phyloP scores from a whole-genome alignment of 2,113 vertebrate species.

The Pyxicephalus adspersus region DNA sequence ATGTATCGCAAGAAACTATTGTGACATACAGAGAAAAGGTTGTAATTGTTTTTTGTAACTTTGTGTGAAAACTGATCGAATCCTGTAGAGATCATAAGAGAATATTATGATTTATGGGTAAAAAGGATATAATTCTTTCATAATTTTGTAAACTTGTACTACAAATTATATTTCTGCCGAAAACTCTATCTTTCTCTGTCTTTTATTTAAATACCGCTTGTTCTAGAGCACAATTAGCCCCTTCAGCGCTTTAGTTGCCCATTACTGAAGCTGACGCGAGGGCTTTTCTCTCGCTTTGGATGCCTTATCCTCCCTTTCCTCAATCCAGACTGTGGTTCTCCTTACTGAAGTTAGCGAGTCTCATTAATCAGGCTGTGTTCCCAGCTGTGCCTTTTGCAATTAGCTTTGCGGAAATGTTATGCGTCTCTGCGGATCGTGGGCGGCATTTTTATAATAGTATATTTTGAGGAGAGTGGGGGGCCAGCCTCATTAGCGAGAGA shows the following conservation, averaged over 20 bases:
- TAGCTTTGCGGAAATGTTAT: conserved; percentile 55
- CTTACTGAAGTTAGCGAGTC: conserved; percentile 20
- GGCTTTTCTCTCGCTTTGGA: background rate
- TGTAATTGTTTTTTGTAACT: too few relatives aligned
- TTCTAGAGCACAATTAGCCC: too few relatives aligned
- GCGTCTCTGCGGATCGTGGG: conserved; percentile 49
- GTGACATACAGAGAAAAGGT: too few relatives aligned
- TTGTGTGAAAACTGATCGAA: too few relatives aligned
- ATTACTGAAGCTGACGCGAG: background rate
- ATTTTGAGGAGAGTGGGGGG: conserved; percentile 34
- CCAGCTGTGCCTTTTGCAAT: conserved; percentile 50
- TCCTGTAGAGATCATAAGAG: too few relatives aligned
- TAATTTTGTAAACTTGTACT: too few relatives aligned
- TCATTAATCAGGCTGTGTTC: conserved; percentile 47
- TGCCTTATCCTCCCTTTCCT: background rate
- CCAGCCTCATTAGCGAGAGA: conserved; percentile 41
- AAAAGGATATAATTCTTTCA: too few relatives aligned
- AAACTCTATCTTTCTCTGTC: too few relatives aligned
- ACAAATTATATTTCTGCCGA: too few relatives aligned
- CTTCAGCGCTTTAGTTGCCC: background rate
- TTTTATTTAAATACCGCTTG: too few relatives aligned
- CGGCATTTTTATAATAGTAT: conserved; percentile 50
- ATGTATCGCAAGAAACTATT: too few relatives aligned
- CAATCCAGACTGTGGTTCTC: background rate
- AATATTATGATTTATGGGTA: too few relatives aligned